Percentiles rank a stretch among this genome's conserved stretches.
Evolutionary conservation across 1,140 invertebrate species (phyloP).

Genomic region (Danaus melanippus): DNA sequence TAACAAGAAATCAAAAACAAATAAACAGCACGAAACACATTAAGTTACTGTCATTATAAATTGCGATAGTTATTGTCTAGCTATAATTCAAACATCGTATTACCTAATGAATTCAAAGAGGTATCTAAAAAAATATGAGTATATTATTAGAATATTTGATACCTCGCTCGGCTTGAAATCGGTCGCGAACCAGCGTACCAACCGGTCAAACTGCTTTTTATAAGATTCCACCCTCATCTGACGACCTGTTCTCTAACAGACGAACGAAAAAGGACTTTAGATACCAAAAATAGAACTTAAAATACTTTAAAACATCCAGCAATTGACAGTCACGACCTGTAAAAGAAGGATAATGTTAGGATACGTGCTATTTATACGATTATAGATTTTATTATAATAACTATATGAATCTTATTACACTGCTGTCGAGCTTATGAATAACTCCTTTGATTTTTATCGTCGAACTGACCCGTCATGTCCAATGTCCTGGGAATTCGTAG

Average conservation of each 20-base stretch:
- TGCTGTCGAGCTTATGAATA: slow-evolving; percentile 33
- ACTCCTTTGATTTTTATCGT: slow-evolving; percentile 62
- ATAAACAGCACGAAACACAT: too few relatives aligned
- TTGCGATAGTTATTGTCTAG: too few relatives aligned
- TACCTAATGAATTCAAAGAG: slow-evolving; percentile 2
- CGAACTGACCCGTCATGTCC: slow-evolving; percentile 63
- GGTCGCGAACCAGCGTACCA: slow-evolving; percentile 29
- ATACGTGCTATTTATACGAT: slow-evolving; percentile 22
- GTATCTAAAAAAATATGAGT: slow-evolving; percentile 46
- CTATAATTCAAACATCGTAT: too few relatives aligned
- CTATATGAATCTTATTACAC: slow-evolving; percentile 24
- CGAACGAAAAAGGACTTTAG: slow-evolving; percentile 21
- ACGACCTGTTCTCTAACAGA: slow-evolving; percentile 18
- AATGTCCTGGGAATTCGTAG: slow-evolving; percentile 58
- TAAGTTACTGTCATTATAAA: too few relatives aligned
- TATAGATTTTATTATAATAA: slow-evolving; percentile 20
- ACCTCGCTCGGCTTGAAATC: slow-evolving; percentile 35
- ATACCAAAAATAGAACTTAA: slow-evolving; percentile 13
- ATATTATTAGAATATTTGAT: slow-evolving; percentile 46
- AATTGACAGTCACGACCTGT: slow-evolving; percentile 57
- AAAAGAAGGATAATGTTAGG: slow-evolving; percentile 51
- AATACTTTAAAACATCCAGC: slow-evolving; percentile 1
- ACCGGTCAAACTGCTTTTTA: slow-evolving; percentile 59
- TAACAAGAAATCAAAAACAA: too few relatives aligned
- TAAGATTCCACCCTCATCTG: slow-evolving; percentile 50